These are phyloP conservation scores for Diachrysia chrysitis DNA, from an alignment of 2,888 invertebrate species.

Conservation along the genomic window DNA sequence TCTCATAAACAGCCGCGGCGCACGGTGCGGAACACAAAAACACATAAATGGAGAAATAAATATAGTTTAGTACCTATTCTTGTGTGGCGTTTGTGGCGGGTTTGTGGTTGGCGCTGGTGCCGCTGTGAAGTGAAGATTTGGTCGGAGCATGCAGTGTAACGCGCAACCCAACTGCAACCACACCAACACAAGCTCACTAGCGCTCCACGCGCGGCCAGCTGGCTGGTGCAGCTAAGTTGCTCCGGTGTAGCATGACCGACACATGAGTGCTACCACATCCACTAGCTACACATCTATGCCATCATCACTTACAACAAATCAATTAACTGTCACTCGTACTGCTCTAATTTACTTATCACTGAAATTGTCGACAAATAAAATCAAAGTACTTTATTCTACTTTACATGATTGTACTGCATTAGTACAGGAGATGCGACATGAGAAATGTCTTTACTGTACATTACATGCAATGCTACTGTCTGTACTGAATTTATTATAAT, in stretches of 20 bases:
- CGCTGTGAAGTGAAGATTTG: conserved; percentile 89
- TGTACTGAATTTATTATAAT: conserved; percentile 74
- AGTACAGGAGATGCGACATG: conserved; percentile 75
- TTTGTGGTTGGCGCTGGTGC: conserved; percentile 89
- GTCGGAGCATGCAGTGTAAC: conserved; percentile 96
- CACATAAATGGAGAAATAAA: conserved; percentile 86
- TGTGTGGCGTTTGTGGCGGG: conserved; percentile 88
- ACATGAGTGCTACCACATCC: conserved; percentile 82
- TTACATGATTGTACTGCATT: conserved; percentile 68
- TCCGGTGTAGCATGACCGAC: conserved; percentile 48
- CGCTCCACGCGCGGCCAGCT: conserved; percentile 64
- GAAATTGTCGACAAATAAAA: conserved; percentile 58
- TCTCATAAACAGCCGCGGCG: conserved; percentile 82
- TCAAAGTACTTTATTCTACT: conserved; percentile 58
- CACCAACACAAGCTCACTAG: conserved; percentile 89
- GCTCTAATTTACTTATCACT: conserved; percentile 50
- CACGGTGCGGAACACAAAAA: conserved; percentile 88
- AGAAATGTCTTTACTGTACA: conserved; percentile 79
- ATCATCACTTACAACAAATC: conserved; percentile 80
- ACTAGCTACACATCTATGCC: conserved; percentile 82
- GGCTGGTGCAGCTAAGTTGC: conserved; percentile 67
- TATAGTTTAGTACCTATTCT: conserved; percentile 88
- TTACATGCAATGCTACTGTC: conserved; percentile 80
- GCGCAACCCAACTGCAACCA: conserved; percentile 97
- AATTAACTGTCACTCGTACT: conserved; percentile 74